phyloP scores from a whole-genome alignment of 2,888 invertebrate genomes.

The Esperia sulphurella region DNA sequence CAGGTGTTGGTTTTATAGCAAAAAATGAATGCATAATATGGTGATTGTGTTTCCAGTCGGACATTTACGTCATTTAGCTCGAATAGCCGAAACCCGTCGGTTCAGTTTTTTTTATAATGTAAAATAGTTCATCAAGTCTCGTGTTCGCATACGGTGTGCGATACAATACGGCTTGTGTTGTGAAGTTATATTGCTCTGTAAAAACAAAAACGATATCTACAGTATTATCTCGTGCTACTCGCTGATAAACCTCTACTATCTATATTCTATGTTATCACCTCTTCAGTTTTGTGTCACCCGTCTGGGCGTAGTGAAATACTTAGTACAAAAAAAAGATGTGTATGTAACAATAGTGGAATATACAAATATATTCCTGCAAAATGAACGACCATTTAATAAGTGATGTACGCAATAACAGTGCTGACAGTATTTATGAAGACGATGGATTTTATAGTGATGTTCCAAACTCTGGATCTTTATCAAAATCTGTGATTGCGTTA shows the following conservation, averaged over 20 bases:
- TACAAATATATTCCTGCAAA: slow-evolving; percentile 23
- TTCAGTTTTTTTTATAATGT: slow-evolving; percentile 57
- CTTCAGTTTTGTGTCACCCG: slow-evolving; percentile 41
- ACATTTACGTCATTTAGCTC: slow-evolving; percentile 59
- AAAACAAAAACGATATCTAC: slow-evolving; percentile 34
- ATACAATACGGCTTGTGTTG: slow-evolving; percentile 11
- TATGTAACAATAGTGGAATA: too few relatives aligned
- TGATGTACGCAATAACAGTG: slow-evolving; percentile 23
- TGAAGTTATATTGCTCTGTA: slow-evolving; percentile 25
- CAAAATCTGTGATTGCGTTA: slow-evolving; percentile 61
- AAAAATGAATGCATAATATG: slow-evolving; percentile 20
- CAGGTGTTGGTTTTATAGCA: not conserved
- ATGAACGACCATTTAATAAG: slow-evolving; percentile 33
- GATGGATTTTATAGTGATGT: slow-evolving; percentile 65
- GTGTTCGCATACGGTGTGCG: slow-evolving; percentile 41
- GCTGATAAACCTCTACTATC: slow-evolving; percentile 52
- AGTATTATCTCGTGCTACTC: slow-evolving; percentile 28
- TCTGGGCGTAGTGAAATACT: slow-evolving; percentile 22
- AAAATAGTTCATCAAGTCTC: slow-evolving; percentile 59
- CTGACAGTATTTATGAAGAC: slow-evolving; percentile 41
- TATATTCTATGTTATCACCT: slow-evolving; percentile 39
- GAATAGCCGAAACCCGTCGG: slow-evolving; percentile 62
- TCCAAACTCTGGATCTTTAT: slow-evolving; percentile 52
- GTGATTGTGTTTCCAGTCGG: slow-evolving; percentile 27
- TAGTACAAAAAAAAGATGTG: slow-evolving; percentile 23